Evolutionary conservation across 2,888 invertebrate genomes (phyloP).

Genomic region (Linnaemya tessellans): DNA sequence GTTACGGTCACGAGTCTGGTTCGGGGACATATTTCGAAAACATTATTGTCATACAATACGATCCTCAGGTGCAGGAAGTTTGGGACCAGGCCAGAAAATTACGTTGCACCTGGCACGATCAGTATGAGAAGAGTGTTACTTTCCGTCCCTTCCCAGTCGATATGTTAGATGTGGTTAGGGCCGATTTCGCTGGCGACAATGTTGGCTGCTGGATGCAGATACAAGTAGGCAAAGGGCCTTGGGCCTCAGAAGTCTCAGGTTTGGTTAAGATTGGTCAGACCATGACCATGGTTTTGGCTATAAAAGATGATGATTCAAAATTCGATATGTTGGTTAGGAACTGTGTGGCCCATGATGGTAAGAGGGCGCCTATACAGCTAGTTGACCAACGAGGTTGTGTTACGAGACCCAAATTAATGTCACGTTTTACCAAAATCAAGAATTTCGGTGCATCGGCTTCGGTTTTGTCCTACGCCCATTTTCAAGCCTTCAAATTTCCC

Average conservation of each 20-base stretch:
- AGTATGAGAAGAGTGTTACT: conserved; percentile 97
- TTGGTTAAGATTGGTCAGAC: conserved; percentile 97
- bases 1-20: conserved; percentile 93
- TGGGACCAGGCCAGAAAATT: conserved; percentile 97
- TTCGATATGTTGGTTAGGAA: conserved; percentile 97
- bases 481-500: conserved; percentile 97
- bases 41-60: conserved; percentile 96
- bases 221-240: conserved; percentile 96
- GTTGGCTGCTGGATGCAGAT: conserved; percentile 99
- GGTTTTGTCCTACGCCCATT: conserved; percentile 95
- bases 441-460: conserved; percentile 97
- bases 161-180: conserved; percentile 96
- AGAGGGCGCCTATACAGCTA: conserved; percentile 95
- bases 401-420: conserved; percentile 95
- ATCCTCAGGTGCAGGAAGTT: conserved; percentile 96
- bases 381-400: conserved; percentile 97
- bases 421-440: conserved; percentile 96
- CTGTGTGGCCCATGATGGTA: conserved; percentile 97
- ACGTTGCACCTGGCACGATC: conserved; percentile 97
- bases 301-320: conserved; percentile 96
- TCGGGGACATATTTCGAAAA: conserved; percentile 97
- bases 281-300: conserved; percentile 98
- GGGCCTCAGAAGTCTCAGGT: conserved; percentile 97
- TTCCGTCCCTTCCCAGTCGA: conserved; percentile 97
- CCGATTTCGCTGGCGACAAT: conserved; percentile 97